phyloP scores from a whole-genome alignment of 2,888 invertebrate species.

The Julus scanicus region DNA sequence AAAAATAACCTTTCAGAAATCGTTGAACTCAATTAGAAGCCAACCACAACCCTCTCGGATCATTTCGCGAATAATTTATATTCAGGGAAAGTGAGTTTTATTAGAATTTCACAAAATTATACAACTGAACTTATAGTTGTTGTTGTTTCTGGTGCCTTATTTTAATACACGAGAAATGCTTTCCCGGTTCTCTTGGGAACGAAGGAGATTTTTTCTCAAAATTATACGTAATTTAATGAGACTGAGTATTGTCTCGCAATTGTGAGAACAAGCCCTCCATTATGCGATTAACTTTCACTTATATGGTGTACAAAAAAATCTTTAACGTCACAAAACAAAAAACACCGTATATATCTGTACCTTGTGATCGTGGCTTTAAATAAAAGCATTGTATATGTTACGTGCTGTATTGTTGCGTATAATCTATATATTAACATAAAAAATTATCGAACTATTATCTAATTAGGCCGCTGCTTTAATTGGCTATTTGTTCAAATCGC shows the following conservation, averaged over 20 bases:
- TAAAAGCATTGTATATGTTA: neutral
- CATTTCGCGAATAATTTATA: neutral
- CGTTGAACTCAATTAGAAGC: slow-evolving; percentile 29
- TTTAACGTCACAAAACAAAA: no score
- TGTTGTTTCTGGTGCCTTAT: neutral
- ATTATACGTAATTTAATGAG: slow-evolving; percentile 27
- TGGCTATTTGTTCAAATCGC: neutral
- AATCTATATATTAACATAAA: neutral
- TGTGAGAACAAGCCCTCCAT: slow-evolving; percentile 29
- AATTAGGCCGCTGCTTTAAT: neutral
- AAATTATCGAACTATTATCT: slow-evolving; percentile 38
- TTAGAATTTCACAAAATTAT: neutral
- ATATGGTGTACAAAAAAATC: neutral
- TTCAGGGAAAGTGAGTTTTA: neutral
- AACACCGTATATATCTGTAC: neutral
- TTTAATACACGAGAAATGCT: neutral
- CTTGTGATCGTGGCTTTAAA: neutral
- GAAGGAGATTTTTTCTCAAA: neutral
- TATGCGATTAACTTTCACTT: slow-evolving; percentile 27
- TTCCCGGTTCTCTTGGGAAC: slow-evolving; percentile 35
- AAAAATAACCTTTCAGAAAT: neutral
- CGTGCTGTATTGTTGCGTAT: neutral
- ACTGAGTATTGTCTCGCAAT: slow-evolving; percentile 10
- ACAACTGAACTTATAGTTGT: neutral
- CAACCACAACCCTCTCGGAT: neutral